Conservation (phyloP, 2,888 invertebrate species). For the Polydrusus pterygomalis region DNA sequence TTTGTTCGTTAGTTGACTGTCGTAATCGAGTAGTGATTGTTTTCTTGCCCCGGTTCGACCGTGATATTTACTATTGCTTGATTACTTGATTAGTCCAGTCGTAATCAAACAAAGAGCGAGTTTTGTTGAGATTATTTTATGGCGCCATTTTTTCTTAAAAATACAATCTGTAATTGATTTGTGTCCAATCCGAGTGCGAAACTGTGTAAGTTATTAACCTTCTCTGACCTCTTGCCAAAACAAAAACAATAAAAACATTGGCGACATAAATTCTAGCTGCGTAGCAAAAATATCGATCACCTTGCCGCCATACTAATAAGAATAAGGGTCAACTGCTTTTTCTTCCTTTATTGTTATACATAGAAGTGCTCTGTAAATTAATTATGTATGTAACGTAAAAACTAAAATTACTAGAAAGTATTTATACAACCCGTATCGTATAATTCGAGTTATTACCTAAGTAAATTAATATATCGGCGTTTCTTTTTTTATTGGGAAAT, state of each 20-base stretch:
- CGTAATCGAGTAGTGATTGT: slow-evolving; percentile 5
- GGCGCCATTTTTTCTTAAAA: neutral
- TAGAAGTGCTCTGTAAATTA: neutral
- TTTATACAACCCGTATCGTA: slow-evolving; percentile 2
- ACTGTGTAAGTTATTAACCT: slow-evolving; percentile 25
- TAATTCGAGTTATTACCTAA: slow-evolving; percentile 14
- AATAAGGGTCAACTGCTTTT: slow-evolving; percentile 2
- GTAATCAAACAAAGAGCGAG: no score
- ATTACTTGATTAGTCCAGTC: no score
- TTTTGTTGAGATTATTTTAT: no score
- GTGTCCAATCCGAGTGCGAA: neutral
- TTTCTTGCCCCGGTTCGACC: neutral
- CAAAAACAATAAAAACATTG: slow-evolving; percentile 4
- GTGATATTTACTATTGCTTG: no score
- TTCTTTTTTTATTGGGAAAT: slow-evolving; percentile 6
- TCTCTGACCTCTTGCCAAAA: slow-evolving; percentile 3
- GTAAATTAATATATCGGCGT: neutral
- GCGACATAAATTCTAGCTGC: slow-evolving; percentile 9
- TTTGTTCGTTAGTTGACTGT: slow-evolving; percentile 9
- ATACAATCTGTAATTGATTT: neutral
- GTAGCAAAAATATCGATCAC: neutral
- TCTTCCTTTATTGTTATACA: neutral
- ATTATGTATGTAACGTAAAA: slow-evolving; percentile 12
- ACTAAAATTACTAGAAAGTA: slow-evolving; percentile 19
- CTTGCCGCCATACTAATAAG: neutral